Percentiles rank a stretch among this genome's conserved stretches.
Evolutionary conservation across 64 coral and sea anemone genomes (phyloP).

Genomic region (Actinia equina): DNA sequence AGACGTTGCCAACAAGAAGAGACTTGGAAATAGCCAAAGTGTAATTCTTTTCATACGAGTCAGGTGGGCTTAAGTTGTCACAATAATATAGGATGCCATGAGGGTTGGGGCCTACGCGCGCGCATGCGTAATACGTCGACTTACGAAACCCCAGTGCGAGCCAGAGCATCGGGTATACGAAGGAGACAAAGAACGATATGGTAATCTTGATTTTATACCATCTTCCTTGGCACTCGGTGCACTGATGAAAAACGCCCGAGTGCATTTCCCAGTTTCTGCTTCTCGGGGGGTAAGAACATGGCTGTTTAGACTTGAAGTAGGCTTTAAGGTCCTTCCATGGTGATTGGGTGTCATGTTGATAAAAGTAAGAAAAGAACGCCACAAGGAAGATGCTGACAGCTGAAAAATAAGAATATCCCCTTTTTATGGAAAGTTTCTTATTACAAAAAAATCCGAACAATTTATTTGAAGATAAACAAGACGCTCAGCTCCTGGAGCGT

Average conservation of each 20-base stretch:
- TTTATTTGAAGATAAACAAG: no score
- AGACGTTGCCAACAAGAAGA: not conserved
- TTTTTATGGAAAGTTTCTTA: not conserved
- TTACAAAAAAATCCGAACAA: no score
- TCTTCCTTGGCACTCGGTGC: not conserved
- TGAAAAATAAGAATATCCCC: not conserved
- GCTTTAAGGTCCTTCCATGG: not conserved
- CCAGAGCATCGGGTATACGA: not conserved
- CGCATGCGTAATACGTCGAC: not conserved
- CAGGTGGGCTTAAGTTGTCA: not conserved
- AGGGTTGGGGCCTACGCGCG: not conserved
- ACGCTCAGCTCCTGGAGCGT: no score
- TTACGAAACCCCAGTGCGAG: not conserved
- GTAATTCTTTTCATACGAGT: not conserved
- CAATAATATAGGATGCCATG: not conserved
- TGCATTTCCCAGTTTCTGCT: not conserved
- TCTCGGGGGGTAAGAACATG: not conserved
- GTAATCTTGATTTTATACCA: not conserved
- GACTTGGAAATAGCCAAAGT: not conserved
- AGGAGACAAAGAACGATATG: not conserved
- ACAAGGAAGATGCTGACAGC: constrained; percentile 1
- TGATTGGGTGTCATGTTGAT: not conserved
- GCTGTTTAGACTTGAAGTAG: not conserved
- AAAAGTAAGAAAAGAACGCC: not conserved
- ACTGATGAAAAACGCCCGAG: not conserved